A percentile compares a stretch with the other conserved stretches of the same genome.
Evolutionary conservation across 1,140 invertebrate genomes (phyloP).

Genomic region (Penaeus vannamei): DNA sequence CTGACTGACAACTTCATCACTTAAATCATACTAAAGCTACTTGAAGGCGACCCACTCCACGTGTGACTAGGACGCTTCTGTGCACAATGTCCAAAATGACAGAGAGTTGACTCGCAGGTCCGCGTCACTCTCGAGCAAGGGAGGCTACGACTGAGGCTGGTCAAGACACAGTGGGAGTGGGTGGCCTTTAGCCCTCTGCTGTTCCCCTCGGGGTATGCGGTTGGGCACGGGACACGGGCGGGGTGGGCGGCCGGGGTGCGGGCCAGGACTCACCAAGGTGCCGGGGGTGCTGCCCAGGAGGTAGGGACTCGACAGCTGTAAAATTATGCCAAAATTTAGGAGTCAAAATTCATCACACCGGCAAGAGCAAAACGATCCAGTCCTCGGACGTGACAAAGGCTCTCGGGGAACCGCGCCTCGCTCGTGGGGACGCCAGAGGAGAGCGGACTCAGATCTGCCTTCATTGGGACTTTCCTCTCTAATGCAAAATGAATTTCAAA

Average conservation of each 20-base stretch:
- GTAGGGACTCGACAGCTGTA: slow-evolving; percentile 68
- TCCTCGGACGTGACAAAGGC: not conserved
- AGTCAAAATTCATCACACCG: slow-evolving; percentile 50
- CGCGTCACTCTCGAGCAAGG: too few species aligned
- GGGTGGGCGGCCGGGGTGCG: slow-evolving; percentile 4
- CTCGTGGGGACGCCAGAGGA: too few species aligned
- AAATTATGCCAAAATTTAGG: slow-evolving; percentile 65
- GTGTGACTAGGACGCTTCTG: too few species aligned
- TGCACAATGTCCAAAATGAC: too few species aligned
- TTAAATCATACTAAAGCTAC: too few species aligned
- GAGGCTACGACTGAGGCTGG: too few species aligned
- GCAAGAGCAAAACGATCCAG: slow-evolving; percentile 47
- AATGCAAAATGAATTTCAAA: too few species aligned
- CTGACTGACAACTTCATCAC: too few species aligned
- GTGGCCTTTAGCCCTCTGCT: too few species aligned
- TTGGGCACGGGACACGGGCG: not conserved
- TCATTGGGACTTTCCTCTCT: not conserved
- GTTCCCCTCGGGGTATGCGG: not conserved
- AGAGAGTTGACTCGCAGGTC: too few species aligned
- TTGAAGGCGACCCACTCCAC: too few species aligned
- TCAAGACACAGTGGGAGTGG: too few species aligned
- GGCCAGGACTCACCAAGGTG: slow-evolving; percentile 66
- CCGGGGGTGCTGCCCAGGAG: slow-evolving; percentile 67
- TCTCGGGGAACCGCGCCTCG: not conserved
- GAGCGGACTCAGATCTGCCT: not conserved